phyloP scores from a whole-genome alignment of 64 coral and sea anemone genomes.

The Montipora sp. region DNA sequence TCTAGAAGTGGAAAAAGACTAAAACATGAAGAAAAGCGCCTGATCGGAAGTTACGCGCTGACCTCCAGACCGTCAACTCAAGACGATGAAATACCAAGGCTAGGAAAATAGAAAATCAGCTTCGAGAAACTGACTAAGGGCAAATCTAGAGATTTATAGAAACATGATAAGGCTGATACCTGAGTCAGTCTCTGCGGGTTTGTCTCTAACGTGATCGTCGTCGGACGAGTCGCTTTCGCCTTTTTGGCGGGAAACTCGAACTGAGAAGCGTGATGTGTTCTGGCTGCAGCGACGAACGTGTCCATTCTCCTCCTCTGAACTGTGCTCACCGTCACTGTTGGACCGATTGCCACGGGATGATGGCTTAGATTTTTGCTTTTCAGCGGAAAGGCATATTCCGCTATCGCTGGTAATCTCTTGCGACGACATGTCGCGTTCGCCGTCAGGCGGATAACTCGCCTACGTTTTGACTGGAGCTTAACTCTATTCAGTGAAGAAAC shows the following conservation, averaged over 20 bases:
- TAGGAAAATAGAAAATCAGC: too few relatives aligned
- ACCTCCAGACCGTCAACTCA: too few relatives aligned
- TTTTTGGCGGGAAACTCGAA: neutral
- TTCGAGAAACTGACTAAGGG: neutral
- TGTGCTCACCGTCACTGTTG: constrained; percentile 11
- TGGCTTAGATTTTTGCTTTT: neutral
- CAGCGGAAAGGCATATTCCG: constrained; percentile 6
- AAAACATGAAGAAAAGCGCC: too few relatives aligned
- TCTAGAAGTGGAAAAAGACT: too few relatives aligned
- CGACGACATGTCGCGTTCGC: constrained; percentile 15
- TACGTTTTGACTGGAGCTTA: too few relatives aligned
- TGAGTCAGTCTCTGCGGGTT: constrained; percentile 2
- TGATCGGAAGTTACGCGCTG: too few relatives aligned
- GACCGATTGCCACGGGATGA: neutral
- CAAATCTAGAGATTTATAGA: neutral
- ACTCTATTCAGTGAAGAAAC: neutral
- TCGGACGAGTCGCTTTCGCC: neutral
- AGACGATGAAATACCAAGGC: too few relatives aligned
- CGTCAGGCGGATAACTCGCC: neutral
- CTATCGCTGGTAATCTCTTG: constrained; percentile 7
- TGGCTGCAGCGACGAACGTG: neutral
- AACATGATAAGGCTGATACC: neutral
- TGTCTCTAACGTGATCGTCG: neutral
- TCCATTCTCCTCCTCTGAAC: neutral
- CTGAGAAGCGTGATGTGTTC: neutral